A percentile compares a stretch with the other conserved stretches of the same genome.
Evolutionary conservation across 2,888 invertebrate species (phyloP).

Genomic region (Tipula helvola): DNA sequence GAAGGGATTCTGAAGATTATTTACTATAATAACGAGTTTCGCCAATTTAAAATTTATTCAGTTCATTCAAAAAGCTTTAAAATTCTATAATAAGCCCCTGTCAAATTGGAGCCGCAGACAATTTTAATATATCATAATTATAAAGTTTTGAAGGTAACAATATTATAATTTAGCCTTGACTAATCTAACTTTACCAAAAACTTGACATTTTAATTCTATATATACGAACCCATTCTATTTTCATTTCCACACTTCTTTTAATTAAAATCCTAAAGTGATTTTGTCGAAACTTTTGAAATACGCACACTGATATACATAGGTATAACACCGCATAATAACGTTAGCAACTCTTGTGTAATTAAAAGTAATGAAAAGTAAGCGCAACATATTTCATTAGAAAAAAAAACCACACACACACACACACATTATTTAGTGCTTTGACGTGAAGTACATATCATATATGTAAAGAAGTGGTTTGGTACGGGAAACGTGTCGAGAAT

Average conservation of each 20-base stretch:
- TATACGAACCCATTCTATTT: background rate
- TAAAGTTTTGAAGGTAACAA: too few relatives aligned
- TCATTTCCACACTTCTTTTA: background rate
- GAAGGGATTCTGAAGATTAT: too few relatives aligned
- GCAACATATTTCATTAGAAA: background rate
- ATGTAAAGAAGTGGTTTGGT: background rate
- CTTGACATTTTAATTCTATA: background rate
- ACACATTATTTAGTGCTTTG: background rate
- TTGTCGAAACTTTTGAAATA: background rate
- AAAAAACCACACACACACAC: background rate
- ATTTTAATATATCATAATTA: too few relatives aligned
- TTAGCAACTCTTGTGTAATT: background rate
- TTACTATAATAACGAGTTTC: too few relatives aligned
- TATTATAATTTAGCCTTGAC: background rate
- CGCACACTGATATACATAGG: background rate
- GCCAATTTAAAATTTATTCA: too few relatives aligned
- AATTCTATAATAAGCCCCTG: too few relatives aligned
- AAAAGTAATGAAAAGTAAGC: background rate
- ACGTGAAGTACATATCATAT: background rate
- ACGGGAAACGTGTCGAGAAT: background rate
- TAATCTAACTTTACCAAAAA: background rate
- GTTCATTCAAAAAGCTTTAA: too few relatives aligned
- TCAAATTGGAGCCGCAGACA: too few relatives aligned
- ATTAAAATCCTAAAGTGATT: background rate
- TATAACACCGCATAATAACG: background rate